These are phyloP conservation scores for Oxygymnocypris stewartii DNA, from an alignment of 2,113 vertebrate genomes.

Conservation along the genomic window DNA sequence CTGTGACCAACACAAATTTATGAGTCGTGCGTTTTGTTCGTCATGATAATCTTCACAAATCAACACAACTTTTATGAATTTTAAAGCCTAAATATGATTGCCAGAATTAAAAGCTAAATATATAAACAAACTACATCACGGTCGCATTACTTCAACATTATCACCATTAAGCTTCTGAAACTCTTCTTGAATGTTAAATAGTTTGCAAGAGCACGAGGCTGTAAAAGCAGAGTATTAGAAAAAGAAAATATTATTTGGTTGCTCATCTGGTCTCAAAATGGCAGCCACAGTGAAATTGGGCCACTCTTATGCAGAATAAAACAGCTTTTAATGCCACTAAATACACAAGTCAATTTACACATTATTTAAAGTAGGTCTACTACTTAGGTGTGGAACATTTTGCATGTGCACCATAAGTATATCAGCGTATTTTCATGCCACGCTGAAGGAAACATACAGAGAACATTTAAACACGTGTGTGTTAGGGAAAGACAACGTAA, in stretches of 20 bases:
- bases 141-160: background rate
- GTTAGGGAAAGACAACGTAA: background rate
- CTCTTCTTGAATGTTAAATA: background rate
- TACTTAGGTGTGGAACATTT: background rate
- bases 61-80: background rate
- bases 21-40: background rate
- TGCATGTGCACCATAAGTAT: background rate
- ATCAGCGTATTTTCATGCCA: background rate
- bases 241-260: background rate
- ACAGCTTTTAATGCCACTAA: background rate
- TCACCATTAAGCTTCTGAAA: background rate
- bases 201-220: background rate
- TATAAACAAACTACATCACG: accelerated
- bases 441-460: background rate
- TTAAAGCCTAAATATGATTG: background rate
- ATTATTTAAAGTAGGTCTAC: background rate
- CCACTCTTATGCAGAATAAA: background rate
- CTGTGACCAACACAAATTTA: background rate
- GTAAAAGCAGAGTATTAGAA: background rate
- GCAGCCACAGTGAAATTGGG: background rate
- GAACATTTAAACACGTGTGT: background rate
- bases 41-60: background rate
- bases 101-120: background rate
- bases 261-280: background rate
- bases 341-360: background rate